Evolutionary conservation across 2,113 vertebrate species (phyloP).

Genomic region (Scomber scombrus): DNA sequence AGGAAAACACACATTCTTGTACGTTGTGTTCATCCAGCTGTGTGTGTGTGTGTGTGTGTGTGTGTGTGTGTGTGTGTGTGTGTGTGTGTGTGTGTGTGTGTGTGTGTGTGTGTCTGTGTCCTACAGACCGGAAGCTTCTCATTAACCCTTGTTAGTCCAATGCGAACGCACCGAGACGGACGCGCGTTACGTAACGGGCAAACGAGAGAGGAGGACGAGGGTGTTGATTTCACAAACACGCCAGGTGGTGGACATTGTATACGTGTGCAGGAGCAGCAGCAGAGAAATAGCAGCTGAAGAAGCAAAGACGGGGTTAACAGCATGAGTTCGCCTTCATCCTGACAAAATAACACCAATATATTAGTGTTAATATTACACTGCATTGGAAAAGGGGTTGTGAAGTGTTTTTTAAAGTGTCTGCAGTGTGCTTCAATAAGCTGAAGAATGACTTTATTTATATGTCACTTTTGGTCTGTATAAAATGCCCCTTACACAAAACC

Average conservation of each 20-base stretch:
- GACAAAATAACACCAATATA: background rate
- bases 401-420: too few relatives aligned
- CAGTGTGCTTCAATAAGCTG: background rate
- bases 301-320: background rate
- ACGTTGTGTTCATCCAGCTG: constrained; percentile 9
- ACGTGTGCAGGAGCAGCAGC: constrained; percentile 6
- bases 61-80: background rate
- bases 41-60: background rate
- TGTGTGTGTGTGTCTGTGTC: background rate
- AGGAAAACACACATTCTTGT: constrained; percentile 62
- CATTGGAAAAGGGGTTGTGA: too few relatives aligned
- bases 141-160: constrained; percentile 53
- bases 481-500: too few relatives aligned
- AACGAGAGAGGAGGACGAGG: constrained; percentile 3
- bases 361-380: background rate
- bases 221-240: constrained; percentile 50
- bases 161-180: constrained; percentile 20
- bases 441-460: background rate
- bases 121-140: constrained; percentile 44
- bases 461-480: background rate
- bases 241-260: background rate
- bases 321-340: background rate
- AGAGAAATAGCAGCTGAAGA: background rate
- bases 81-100: background rate
- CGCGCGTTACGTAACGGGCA: constrained; percentile 30